Evolutionary conservation across 2,113 vertebrate genomes (phyloP).

Genomic region (Aspiorhynchus laticeps): DNA sequence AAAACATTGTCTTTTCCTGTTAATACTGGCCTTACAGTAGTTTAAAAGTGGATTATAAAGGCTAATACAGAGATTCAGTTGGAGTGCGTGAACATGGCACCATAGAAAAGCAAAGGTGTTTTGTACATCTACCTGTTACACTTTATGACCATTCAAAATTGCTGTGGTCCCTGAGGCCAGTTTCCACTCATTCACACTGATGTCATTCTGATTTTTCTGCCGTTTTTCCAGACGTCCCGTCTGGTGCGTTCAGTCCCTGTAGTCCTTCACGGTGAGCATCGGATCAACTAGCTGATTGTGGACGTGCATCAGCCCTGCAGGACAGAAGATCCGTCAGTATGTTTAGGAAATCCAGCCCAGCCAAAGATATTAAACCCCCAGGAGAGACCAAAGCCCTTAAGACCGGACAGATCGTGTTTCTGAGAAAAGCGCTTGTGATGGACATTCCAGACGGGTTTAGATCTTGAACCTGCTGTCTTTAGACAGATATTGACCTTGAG

Average conservation of each 20-base stretch:
- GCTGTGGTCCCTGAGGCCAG: constrained; percentile 28
- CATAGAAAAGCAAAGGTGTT: neutral
- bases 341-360: constrained; percentile 2
- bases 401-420: neutral
- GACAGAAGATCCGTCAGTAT: constrained; percentile 22
- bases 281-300: constrained; percentile 96
- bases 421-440: constrained; percentile 14
- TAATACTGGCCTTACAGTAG: neutral
- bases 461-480: neutral
- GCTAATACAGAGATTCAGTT: neutral
- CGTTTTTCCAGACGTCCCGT: neutral
- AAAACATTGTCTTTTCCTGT: neutral
- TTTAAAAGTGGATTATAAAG: neutral
- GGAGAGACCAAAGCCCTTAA: constrained; percentile 6
- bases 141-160: constrained; percentile 13
- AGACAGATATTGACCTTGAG: constrained; percentile 2
- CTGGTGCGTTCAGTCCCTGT: constrained; percentile 71
- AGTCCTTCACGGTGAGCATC: constrained; percentile 83
- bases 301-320: constrained; percentile 92
- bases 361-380: constrained; percentile 28
- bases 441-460: neutral
- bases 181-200: neutral
- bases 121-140: constrained; percentile 10
- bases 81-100: constrained; percentile 5
- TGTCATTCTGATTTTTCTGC: neutral